Percentiles rank a stretch among this genome's conserved stretches.
Conservation (phyloP, 2,888 invertebrate species). For the Scaptomyza flava region DNA sequence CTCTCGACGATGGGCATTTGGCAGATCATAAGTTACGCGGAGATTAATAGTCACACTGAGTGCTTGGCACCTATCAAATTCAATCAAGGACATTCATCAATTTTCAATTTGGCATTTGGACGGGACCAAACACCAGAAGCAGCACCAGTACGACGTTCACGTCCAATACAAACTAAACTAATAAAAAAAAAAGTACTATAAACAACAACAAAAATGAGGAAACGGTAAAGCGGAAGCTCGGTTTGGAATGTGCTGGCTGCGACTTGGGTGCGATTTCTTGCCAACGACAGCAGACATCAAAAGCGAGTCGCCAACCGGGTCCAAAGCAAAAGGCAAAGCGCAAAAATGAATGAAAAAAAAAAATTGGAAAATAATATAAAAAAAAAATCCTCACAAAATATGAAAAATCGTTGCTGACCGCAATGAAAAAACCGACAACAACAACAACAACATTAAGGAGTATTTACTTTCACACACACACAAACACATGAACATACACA, state of each 20-base stretch:
- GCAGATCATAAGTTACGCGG: conserved; percentile 74
- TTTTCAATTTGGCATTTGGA: conserved; percentile 78
- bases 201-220: conserved; percentile 12
- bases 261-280: conserved; percentile 68
- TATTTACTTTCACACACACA: conserved; percentile 22
- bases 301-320: conserved; percentile 42
- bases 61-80: conserved; percentile 79
- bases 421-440: conserved; percentile 27
- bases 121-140: conserved; percentile 23
- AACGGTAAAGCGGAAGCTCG: conserved; percentile 26
- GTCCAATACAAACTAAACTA: conserved; percentile 47
- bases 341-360: conserved; percentile 22
- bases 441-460: conserved; percentile 5
- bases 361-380: conserved; percentile 54
- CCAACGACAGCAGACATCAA: conserved; percentile 72
- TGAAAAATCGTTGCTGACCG: conserved; percentile 77
- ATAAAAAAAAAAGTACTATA: conserved; percentile 7
- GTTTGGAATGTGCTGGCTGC: conserved; percentile 33
- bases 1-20: conserved; percentile 38
- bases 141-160: conserved; percentile 1
- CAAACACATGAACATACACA: conserved; percentile 9
- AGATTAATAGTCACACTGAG: conserved; percentile 79
- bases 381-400: conserved; percentile 63
- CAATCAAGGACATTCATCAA: conserved; percentile 80
- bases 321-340: conserved; percentile 38